Evolutionary conservation across 2,113 vertebrate species (phyloP).

Genomic region (Psilopsiagon aymara): DNA sequence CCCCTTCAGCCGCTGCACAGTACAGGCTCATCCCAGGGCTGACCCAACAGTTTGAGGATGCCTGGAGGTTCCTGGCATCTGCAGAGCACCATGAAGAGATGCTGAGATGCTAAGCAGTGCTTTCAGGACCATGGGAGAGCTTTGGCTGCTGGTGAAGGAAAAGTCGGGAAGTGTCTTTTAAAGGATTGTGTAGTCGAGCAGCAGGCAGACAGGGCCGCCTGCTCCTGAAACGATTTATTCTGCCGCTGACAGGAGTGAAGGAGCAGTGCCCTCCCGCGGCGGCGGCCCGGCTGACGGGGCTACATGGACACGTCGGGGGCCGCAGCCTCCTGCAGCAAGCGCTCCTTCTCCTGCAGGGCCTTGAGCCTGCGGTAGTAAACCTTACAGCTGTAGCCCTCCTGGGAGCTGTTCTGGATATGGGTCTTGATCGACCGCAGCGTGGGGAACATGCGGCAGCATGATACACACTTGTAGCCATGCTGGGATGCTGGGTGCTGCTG

Average conservation of each 20-base stretch:
- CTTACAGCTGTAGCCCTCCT: slow-evolving; percentile 66
- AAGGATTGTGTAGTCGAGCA: neutral
- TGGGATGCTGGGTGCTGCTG: neutral
- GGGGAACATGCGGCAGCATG: slow-evolving; percentile 63
- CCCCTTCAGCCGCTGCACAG: neutral
- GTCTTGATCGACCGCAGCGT: neutral
- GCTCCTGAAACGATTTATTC: neutral
- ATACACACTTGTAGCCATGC: neutral
- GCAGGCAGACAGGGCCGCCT: neutral
- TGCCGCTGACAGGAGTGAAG: neutral
- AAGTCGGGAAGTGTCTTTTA: neutral
- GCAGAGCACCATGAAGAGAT: neutral
- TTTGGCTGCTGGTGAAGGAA: neutral
- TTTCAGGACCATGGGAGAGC: neutral
- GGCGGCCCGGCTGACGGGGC: neutral
- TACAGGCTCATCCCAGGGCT: neutral
- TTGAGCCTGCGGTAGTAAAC: slow-evolving; percentile 51
- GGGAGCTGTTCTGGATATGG: slow-evolving; percentile 54
- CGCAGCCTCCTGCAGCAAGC: neutral
- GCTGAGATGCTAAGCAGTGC: neutral
- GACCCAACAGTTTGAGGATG: neutral
- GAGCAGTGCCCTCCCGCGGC: neutral
- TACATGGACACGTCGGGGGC: neutral
- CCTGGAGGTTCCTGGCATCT: fast-evolving
- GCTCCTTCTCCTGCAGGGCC: slow-evolving; percentile 22